phyloP scores from a whole-genome alignment of 2,113 vertebrate genomes.

The human (Homo sapiens) region DNA sequence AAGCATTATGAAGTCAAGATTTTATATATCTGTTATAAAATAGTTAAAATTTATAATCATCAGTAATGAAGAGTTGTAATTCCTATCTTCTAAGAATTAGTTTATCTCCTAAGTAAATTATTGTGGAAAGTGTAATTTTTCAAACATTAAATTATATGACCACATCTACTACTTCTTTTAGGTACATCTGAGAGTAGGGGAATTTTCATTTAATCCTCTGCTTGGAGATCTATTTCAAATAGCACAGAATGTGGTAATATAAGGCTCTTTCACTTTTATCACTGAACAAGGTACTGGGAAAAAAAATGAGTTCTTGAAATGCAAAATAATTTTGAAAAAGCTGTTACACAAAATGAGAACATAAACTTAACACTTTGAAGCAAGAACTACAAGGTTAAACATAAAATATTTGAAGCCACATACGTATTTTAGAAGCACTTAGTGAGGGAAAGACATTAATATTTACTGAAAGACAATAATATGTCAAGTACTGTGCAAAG shows the following conservation, averaged over 20 bases:
- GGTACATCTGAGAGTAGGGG: neutral
- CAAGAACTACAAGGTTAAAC: slow-evolving; percentile 26
- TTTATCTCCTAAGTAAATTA: slow-evolving; percentile 50
- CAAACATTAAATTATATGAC: slow-evolving; percentile 58
- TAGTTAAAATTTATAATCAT: slow-evolving; percentile 49
- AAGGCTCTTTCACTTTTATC: slow-evolving; percentile 45
- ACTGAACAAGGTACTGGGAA: neutral
- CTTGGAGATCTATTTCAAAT: slow-evolving; percentile 44
- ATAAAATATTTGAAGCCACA: slow-evolving; percentile 36
- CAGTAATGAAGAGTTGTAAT: slow-evolving; percentile 7
- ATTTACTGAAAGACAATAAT: slow-evolving; percentile 40
- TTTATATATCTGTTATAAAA: slow-evolving; percentile 58
- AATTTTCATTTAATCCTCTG: slow-evolving; percentile 53
- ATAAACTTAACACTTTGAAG: slow-evolving; percentile 56
- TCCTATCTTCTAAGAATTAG: slow-evolving; percentile 7
- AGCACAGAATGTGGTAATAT: slow-evolving; percentile 26
- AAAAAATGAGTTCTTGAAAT: slow-evolving; percentile 69
- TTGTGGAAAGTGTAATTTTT: slow-evolving; percentile 19
- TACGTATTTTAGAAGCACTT: slow-evolving; percentile 44
- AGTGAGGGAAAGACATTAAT: slow-evolving; percentile 31
- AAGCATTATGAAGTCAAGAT: neutral
- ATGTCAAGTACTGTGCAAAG: neutral
- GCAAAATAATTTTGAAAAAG: slow-evolving; percentile 69
- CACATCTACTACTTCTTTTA: slow-evolving; percentile 44
- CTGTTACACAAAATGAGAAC: slow-evolving; percentile 53